phyloP scores from a whole-genome alignment of 2,797 vertebrate genomes.

The Labeo calbasu region DNA sequence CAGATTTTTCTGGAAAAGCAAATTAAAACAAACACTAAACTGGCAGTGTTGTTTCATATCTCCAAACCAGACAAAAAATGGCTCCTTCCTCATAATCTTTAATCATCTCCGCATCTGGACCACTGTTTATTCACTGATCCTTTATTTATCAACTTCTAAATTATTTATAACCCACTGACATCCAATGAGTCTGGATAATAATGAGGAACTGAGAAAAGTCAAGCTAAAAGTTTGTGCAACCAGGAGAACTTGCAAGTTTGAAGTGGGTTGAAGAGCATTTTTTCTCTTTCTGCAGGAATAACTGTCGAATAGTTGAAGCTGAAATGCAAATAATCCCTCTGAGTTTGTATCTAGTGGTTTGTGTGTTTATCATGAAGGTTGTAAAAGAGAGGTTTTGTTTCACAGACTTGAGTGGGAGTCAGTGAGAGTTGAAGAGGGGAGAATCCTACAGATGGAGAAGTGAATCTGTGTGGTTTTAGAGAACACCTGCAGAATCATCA shows the following conservation, averaged over 20 bases:
- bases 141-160: conserved; percentile 12
- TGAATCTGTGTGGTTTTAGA: conserved; percentile 12
- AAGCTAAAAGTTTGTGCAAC: not conserved
- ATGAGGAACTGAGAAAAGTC: not conserved
- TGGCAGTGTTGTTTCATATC: not conserved
- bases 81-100: not conserved
- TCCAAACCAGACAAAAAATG: not conserved
- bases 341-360: not conserved
- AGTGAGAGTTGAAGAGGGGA: not conserved
- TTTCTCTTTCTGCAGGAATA: not conserved
- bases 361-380: not conserved
- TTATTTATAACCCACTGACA: conserved; percentile 6
- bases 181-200: conserved; percentile 13
- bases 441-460: conserved; percentile 13
- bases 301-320: not conserved
- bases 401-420: not conserved
- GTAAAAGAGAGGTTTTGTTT: not conserved
- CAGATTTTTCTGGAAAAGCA: not conserved
- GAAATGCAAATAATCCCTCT: not conserved
- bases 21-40: not conserved
- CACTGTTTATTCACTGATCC: conserved; percentile 19
- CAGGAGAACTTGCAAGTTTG: not conserved
- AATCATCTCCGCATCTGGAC: not conserved
- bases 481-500: conserved; percentile 24
- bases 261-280: not conserved